Evolutionary conservation across 2,113 vertebrate species (phyloP).

Genomic region (Eublepharis macularius): DNA sequence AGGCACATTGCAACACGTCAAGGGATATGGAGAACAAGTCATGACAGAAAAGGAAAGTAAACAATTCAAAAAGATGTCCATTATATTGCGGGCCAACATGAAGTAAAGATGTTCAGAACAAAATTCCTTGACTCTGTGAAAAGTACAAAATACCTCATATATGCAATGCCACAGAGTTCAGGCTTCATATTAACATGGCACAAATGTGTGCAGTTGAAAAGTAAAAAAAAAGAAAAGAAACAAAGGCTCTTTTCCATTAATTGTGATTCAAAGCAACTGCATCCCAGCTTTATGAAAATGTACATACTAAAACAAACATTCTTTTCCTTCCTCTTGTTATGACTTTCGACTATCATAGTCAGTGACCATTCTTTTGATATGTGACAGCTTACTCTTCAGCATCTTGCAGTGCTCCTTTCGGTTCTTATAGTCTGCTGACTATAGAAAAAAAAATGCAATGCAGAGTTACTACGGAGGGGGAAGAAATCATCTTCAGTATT

Average conservation of each 20-base stretch:
- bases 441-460: background rate
- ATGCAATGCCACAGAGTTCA: background rate
- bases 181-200: constrained; percentile 21
- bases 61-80: background rate
- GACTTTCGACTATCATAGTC: constrained; percentile 80
- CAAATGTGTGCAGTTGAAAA: background rate
- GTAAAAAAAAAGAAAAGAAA: background rate
- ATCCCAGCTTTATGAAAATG: background rate
- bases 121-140: constrained; percentile 6
- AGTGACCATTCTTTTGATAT: constrained; percentile 86
- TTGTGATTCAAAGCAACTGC: background rate
- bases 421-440: constrained; percentile 84
- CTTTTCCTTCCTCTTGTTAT: constrained; percentile 1
- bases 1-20: background rate
- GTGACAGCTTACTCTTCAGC: constrained; percentile 82
- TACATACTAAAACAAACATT: background rate
- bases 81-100: background rate
- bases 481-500: background rate
- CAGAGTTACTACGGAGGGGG: constrained; percentile 1
- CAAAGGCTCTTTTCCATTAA: background rate
- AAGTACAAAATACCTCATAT: background rate
- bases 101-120: background rate
- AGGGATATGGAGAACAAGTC: background rate
- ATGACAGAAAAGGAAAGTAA: background rate
- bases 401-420: constrained; percentile 83